A percentile compares a stretch with the other conserved stretches of the same genome.
phyloP scores from a whole-genome alignment of 2,797 vertebrate species.

The Anas capensis region DNA sequence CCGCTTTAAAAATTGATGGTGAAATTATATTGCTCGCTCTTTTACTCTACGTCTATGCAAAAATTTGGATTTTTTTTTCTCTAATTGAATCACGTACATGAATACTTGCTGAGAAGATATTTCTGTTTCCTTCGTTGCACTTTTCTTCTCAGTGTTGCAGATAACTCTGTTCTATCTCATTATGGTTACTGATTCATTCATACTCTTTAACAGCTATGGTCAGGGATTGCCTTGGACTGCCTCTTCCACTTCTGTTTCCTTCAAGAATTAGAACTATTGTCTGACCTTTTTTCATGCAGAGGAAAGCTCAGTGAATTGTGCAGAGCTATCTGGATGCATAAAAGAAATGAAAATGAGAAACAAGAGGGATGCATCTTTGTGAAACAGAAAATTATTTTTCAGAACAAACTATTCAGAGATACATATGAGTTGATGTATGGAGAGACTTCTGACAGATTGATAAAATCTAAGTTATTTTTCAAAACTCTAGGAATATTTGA shows the following conservation, averaged over 20 bases:
- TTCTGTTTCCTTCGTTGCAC: not conserved
- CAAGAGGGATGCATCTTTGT: not conserved
- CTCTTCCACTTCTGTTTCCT: constrained; percentile 47
- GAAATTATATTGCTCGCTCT: not conserved
- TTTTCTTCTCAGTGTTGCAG: not conserved
- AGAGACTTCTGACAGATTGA: constrained; percentile 39
- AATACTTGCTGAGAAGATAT: not conserved
- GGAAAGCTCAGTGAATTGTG: constrained; percentile 46
- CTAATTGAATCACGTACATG: not conserved
- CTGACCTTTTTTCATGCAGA: constrained; percentile 46
- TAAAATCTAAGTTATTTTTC: constrained; percentile 2
- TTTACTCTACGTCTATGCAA: not conserved
- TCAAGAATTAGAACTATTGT: constrained; percentile 47
- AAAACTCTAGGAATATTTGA: constrained; percentile 27
- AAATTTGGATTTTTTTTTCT: not conserved
- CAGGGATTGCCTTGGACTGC: constrained; percentile 36
- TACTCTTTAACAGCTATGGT: not conserved
- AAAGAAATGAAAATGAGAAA: constrained; percentile 43
- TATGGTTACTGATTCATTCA: constrained; percentile 40
- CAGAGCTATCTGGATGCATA: constrained; percentile 39
- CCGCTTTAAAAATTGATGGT: not conserved
- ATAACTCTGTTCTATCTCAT: constrained; percentile 6
- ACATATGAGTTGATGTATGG: not conserved
- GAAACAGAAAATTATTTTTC: constrained; percentile 10
- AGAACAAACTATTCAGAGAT: not conserved